These are phyloP conservation scores for Tylochromis polylepis DNA, from an alignment of 2,113 vertebrate species.

Conservation along the genomic window DNA sequence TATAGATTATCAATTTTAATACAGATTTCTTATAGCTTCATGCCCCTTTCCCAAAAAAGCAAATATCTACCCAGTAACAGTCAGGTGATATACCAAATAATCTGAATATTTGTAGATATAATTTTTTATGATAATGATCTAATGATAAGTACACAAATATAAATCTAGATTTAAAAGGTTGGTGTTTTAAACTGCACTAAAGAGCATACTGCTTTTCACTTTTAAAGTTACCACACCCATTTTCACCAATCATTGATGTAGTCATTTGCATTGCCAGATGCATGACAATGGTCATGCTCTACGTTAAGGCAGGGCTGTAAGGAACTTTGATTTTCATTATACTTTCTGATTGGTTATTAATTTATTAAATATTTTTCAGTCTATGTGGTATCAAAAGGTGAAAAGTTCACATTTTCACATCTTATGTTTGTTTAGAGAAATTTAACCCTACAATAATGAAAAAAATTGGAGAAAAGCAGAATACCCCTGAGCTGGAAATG, in stretches of 20 bases:
- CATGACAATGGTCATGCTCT: neutral
- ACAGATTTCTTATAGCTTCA: too few species aligned
- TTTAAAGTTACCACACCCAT: too few species aligned
- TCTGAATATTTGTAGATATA: neutral
- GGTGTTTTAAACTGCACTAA: neutral
- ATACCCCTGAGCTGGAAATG: neutral
- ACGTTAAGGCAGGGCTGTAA: neutral
- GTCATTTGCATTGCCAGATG: too few species aligned
- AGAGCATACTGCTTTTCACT: neutral
- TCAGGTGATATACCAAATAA: neutral
- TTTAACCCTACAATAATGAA: neutral
- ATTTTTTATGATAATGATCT: neutral
- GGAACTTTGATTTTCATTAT: neutral
- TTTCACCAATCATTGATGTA: too few species aligned
- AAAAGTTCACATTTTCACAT: neutral
- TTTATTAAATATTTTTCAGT: neutral
- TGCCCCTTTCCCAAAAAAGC: neutral
- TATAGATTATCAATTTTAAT: too few species aligned
- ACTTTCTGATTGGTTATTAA: neutral
- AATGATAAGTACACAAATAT: neutral
- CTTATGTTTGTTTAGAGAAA: neutral
- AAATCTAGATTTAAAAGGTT: neutral
- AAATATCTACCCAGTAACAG: neutral
- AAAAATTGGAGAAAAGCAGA: neutral
- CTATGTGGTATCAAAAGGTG: neutral